Percentiles rank a stretch among this genome's conserved stretches.
Evolutionary conservation across 2,113 vertebrate species (phyloP).

Genomic region (Rhinopomastus cyanomelas): DNA sequence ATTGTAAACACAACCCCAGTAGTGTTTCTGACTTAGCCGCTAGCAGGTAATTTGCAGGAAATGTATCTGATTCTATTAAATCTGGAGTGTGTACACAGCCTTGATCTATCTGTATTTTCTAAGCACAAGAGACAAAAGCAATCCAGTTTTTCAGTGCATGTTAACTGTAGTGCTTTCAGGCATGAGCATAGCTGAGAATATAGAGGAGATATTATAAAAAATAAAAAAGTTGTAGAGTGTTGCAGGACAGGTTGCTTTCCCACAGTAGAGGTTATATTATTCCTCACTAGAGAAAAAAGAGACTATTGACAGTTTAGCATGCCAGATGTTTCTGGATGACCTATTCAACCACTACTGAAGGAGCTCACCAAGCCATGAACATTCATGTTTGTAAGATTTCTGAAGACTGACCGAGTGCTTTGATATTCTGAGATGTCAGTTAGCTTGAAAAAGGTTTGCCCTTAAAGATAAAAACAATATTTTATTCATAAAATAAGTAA

Average conservation of each 20-base stretch:
- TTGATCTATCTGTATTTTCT: neutral
- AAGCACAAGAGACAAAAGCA: neutral
- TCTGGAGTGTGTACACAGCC: neutral
- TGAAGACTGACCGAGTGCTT: conserved; percentile 1
- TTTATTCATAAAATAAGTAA: too few species aligned
- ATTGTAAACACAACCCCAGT: neutral
- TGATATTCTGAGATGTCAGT: neutral
- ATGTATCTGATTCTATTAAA: neutral
- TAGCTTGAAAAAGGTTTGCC: neutral
- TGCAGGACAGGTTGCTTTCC: too few species aligned
- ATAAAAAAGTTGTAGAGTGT: neutral
- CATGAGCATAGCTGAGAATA: neutral
- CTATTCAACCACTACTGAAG: neutral
- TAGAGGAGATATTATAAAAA: neutral
- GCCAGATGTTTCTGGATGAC: neutral
- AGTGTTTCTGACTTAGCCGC: neutral
- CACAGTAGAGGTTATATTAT: neutral
- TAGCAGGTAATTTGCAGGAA: neutral
- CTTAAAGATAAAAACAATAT: neutral
- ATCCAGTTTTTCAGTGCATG: neutral
- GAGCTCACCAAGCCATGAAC: neutral
- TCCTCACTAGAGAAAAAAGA: neutral
- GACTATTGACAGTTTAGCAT: neutral
- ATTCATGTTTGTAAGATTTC: neutral
- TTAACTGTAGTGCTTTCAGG: neutral